Conservation (phyloP, 2,113 vertebrate genomes). For the zebrafish (Danio rerio) region DNA sequence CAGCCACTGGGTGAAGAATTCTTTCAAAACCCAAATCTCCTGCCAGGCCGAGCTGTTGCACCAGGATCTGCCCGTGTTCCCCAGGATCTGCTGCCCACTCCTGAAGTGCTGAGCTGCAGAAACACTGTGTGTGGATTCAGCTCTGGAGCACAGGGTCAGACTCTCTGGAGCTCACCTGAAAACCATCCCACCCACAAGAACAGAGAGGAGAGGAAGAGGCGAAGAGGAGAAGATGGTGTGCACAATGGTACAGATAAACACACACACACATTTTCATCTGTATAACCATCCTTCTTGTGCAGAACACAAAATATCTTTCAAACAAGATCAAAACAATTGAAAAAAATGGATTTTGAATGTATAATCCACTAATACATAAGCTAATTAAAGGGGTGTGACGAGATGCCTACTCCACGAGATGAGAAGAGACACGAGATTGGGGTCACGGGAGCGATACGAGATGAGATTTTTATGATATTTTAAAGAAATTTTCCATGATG, state of each 20-base stretch:
- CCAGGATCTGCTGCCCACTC: not conserved
- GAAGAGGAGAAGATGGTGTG: constrained; percentile 56
- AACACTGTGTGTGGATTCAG: not conserved
- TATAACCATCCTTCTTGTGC: not conserved
- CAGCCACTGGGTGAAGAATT: constrained; percentile 14
- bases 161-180: constrained; percentile 24
- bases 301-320: not conserved
- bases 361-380: not conserved
- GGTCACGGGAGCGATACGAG: too few relatives aligned
- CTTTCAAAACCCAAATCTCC: constrained; percentile 1
- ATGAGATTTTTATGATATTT: too few relatives aligned
- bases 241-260: constrained; percentile 29
- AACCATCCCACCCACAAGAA: constrained; percentile 48
- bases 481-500: too few relatives aligned
- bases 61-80: not conserved
- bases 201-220: constrained; percentile 71
- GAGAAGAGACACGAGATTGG: too few relatives aligned
- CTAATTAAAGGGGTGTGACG: too few relatives aligned
- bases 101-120: not conserved
- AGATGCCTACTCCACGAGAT: too few relatives aligned
- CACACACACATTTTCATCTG: not conserved
- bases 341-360: not conserved
- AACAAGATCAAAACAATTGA: not conserved
- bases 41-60: not conserved
- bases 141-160: not conserved